phyloP scores from a whole-genome alignment of 2,113 vertebrate genomes.

The Protomyctophum bolini region DNA sequence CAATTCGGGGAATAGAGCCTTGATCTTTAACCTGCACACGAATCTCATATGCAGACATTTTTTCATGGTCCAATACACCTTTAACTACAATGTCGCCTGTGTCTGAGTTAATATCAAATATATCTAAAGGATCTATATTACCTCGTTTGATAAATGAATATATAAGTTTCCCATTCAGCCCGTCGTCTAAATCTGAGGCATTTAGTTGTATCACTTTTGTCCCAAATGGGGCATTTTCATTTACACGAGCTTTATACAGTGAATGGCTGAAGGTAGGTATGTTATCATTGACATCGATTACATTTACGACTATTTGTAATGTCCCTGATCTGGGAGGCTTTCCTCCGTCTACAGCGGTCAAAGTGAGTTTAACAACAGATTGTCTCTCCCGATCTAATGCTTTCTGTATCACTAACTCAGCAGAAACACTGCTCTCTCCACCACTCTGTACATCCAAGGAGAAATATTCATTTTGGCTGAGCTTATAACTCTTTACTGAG shows the following conservation, averaged over 20 bases:
- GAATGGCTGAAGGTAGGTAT: slow-evolving; percentile 49
- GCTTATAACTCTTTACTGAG: slow-evolving; percentile 71
- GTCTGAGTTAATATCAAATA: background rate
- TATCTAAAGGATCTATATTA: slow-evolving; percentile 46
- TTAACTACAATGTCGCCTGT: slow-evolving; percentile 11
- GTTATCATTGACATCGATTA: slow-evolving; percentile 65
- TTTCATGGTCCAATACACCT: slow-evolving; percentile 11
- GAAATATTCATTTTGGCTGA: slow-evolving; percentile 73
- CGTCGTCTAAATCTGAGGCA: slow-evolving; percentile 69
- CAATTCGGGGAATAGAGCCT: background rate
- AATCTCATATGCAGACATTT: slow-evolving; percentile 7
- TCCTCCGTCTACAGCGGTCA: slow-evolving; percentile 74
- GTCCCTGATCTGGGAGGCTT: slow-evolving; percentile 58
- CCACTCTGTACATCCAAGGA: slow-evolving; percentile 68
- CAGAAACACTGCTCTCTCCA: slow-evolving; percentile 68
- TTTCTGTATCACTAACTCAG: slow-evolving; percentile 74
- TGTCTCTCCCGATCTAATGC: slow-evolving; percentile 73
- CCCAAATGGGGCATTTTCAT: slow-evolving; percentile 60
- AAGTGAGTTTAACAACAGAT: slow-evolving; percentile 38
- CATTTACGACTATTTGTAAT: slow-evolving; percentile 43
- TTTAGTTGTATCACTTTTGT: slow-evolving; percentile 45
- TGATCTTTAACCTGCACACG: slow-evolving; percentile 11
- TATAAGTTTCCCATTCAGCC: slow-evolving; percentile 8
- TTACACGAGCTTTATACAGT: slow-evolving; percentile 51
- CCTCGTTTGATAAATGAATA: slow-evolving; percentile 70